Evolutionary conservation across 2,888 invertebrate genomes (phyloP).

Genomic region (Melieria crassipennis): DNA sequence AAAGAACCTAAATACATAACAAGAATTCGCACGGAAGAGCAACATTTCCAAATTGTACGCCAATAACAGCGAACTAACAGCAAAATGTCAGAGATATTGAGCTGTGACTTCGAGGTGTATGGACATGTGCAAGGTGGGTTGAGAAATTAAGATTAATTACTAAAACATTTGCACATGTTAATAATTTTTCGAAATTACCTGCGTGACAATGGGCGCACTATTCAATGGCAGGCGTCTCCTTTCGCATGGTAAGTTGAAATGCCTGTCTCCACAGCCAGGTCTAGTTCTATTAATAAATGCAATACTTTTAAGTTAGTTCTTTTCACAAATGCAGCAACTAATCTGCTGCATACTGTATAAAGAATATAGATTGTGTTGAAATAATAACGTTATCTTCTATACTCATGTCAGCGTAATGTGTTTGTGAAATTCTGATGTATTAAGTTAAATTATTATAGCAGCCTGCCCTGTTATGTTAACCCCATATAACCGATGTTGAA

Average conservation of each 20-base stretch:
- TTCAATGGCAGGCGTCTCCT: constrained; percentile 49
- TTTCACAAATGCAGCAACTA: not conserved
- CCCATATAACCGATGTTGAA: too few relatives aligned
- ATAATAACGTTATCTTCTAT: too few relatives aligned
- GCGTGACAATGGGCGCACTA: not conserved
- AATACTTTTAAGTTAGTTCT: not conserved
- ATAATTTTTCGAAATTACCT: not conserved
- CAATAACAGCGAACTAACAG: not conserved
- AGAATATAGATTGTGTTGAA: not conserved
- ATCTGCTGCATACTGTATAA: not conserved
- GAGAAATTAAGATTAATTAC: not conserved
- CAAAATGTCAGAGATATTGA: constrained; percentile 41
- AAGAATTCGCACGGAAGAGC: not conserved
- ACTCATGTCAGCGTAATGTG: too few relatives aligned
- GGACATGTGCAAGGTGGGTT: constrained; percentile 60
- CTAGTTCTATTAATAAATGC: constrained; percentile 5
- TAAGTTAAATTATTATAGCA: not conserved
- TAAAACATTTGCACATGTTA: not conserved
- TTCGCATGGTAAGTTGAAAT: constrained; percentile 50
- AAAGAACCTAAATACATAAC: not conserved
- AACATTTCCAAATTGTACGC: not conserved
- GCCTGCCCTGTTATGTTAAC: too few relatives aligned
- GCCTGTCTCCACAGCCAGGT: not conserved
- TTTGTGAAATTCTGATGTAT: too few relatives aligned
- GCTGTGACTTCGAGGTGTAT: constrained; percentile 61